Percentiles rank a stretch among this genome's conserved stretches.
These are phyloP conservation scores for Malthinus seriepunctatus DNA, from an alignment of 2,888 invertebrate species.

Conservation along the genomic window DNA sequence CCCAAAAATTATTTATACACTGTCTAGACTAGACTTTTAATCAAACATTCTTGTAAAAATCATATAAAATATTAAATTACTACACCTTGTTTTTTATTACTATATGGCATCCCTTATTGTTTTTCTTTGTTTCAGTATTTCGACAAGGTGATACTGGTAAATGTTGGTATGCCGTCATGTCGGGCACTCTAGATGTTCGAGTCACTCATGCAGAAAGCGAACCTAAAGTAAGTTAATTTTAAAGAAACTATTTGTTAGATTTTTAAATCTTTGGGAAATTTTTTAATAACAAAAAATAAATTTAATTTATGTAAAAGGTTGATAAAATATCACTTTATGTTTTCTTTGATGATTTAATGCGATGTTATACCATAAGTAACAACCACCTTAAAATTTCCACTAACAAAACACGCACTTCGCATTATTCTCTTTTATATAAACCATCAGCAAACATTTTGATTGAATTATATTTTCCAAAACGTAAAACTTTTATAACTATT, in stretches of 20 bases:
- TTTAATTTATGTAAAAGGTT: neutral
- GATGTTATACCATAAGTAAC: slow-evolving; percentile 4
- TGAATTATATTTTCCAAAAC: neutral
- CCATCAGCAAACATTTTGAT: neutral
- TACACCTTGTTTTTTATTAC: too few species aligned
- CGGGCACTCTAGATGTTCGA: slow-evolving; percentile 71
- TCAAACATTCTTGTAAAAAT: too few species aligned
- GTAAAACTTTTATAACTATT: too few species aligned
- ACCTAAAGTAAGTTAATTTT: slow-evolving; percentile 58
- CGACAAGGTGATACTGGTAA: slow-evolving; percentile 77
- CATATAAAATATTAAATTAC: too few species aligned
- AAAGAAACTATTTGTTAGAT: neutral
- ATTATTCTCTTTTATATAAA: neutral
- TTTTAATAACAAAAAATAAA: neutral
- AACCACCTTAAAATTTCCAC: slow-evolving; percentile 9
- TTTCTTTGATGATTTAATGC: slow-evolving; percentile 2
- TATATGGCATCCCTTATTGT: neutral
- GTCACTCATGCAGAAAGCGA: slow-evolving; percentile 62
- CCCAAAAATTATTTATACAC: too few species aligned
- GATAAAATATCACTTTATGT: slow-evolving; percentile 1
- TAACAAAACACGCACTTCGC: slow-evolving; percentile 11
- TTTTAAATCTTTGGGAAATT: neutral
- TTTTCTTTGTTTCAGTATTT: slow-evolving; percentile 63
- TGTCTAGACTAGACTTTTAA: too few species aligned
- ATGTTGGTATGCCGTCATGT: slow-evolving; percentile 78